A percentile compares a stretch with the other conserved stretches of the same genome.
Conservation (phyloP, 1,140 invertebrate species). For the Calephelis nemesis region DNA sequence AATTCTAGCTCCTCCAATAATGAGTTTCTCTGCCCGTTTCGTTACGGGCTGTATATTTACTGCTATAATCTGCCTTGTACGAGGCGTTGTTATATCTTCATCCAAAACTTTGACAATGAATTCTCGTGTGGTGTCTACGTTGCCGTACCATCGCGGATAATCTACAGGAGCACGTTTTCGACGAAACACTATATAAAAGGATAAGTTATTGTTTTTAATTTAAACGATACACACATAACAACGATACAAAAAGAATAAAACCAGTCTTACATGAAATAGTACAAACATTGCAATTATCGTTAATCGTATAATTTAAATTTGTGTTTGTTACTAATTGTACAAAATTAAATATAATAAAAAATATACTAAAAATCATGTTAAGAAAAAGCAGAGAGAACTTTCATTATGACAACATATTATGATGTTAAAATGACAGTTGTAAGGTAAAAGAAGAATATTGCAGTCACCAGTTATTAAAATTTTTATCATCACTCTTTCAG, state of each 20-base stretch:
- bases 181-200: slow-evolving; percentile 43
- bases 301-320: slow-evolving; percentile 39
- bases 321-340: slow-evolving; percentile 41
- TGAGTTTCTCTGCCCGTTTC: slow-evolving; percentile 48
- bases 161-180: slow-evolving; percentile 54
- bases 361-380: slow-evolving; percentile 62
- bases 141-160: slow-evolving; percentile 61
- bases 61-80: slow-evolving; percentile 45
- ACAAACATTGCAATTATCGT: slow-evolving; percentile 43
- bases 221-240: too few relatives aligned
- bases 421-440: slow-evolving; percentile 33
- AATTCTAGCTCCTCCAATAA: slow-evolving; percentile 53
- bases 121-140: slow-evolving; percentile 51
- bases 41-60: slow-evolving; percentile 55
- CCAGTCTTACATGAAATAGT: slow-evolving; percentile 49
- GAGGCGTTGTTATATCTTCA: slow-evolving; percentile 50
- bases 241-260: neutral
- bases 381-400: slow-evolving; percentile 47
- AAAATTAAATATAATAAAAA: slow-evolving; percentile 44
- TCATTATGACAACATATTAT: slow-evolving; percentile 57
- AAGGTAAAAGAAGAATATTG: slow-evolving; percentile 19
- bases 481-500: neutral
- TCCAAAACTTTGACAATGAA: slow-evolving; percentile 71
- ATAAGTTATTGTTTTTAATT: too few relatives aligned
- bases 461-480: slow-evolving; percentile 15